phyloP scores from a whole-genome alignment of 2,797 vertebrate species.

The Anomalospiza imberbis region DNA sequence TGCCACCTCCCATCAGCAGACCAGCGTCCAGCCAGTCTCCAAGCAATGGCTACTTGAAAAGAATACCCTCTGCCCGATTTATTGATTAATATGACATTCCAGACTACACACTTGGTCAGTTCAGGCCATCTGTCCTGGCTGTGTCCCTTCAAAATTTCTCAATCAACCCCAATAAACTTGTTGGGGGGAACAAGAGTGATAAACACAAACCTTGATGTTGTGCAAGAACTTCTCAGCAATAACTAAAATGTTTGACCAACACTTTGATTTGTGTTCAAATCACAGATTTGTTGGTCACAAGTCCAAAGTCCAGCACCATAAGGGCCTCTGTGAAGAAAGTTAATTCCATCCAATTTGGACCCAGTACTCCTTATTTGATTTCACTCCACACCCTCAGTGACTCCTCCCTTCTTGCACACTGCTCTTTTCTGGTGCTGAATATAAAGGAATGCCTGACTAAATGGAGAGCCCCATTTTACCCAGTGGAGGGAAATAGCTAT shows the following conservation, averaged over 20 bases:
- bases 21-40: not conserved
- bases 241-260: not conserved
- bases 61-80: accelerated
- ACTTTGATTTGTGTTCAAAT: not conserved
- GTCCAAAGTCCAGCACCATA: not conserved
- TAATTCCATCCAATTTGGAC: not conserved
- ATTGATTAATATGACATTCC: not conserved
- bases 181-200: not conserved
- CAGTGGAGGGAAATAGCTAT: not conserved
- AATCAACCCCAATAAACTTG: accelerated
- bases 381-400: not conserved
- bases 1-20: not conserved
- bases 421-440: not conserved
- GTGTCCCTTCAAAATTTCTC: not conserved
- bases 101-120: not conserved
- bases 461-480: not conserved
- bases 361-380: not conserved
- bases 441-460: not conserved
- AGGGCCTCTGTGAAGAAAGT: not conserved
- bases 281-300: not conserved
- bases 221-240: not conserved
- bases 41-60: not conserved
- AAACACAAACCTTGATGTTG: not conserved
- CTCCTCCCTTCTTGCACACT: not conserved
- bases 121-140: not conserved